phyloP scores from a whole-genome alignment of 2,113 vertebrate species.

The Vidua chalybeata region DNA sequence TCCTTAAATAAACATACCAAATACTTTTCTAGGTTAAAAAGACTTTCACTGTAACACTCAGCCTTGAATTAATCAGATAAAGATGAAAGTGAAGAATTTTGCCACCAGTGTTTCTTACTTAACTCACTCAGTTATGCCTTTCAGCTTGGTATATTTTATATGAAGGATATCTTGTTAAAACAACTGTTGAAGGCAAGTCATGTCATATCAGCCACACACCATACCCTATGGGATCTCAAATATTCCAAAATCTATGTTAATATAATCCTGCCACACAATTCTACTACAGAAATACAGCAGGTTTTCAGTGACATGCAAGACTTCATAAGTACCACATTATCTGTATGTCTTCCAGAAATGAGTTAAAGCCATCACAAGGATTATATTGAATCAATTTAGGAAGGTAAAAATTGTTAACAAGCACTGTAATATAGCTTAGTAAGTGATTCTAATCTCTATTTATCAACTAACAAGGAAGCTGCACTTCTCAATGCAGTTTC shows the following conservation, averaged over 20 bases:
- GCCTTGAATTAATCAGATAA: constrained; percentile 78
- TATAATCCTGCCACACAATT: constrained; percentile 67
- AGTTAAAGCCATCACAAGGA: constrained; percentile 52
- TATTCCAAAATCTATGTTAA: constrained; percentile 73
- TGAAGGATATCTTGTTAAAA: constrained; percentile 79
- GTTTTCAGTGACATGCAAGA: constrained; percentile 58
- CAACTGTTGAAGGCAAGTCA: constrained; percentile 75
- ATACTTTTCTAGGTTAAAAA: constrained; percentile 58
- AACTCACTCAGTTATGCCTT: constrained; percentile 74
- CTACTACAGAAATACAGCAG: constrained; percentile 42
- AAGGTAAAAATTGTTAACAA: constrained; percentile 74
- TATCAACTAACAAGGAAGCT: constrained; percentile 63
- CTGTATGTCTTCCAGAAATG: constrained; percentile 71
- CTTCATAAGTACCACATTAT: constrained; percentile 65
- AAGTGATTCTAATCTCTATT: constrained; percentile 64
- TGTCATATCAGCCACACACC: constrained; percentile 70
- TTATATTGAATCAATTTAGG: constrained; percentile 74
- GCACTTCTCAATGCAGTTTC: not conserved
- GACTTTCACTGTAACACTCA: constrained; percentile 63
- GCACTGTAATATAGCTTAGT: constrained; percentile 64
- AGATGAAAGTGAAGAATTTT: constrained; percentile 79
- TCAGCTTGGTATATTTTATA: constrained; percentile 70
- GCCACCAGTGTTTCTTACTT: constrained; percentile 73
- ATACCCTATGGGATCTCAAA: constrained; percentile 71
- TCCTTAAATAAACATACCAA: constrained; percentile 56